phyloP scores from a whole-genome alignment of 2,113 vertebrate species.

The Acrocephalus arundinaceus region DNA sequence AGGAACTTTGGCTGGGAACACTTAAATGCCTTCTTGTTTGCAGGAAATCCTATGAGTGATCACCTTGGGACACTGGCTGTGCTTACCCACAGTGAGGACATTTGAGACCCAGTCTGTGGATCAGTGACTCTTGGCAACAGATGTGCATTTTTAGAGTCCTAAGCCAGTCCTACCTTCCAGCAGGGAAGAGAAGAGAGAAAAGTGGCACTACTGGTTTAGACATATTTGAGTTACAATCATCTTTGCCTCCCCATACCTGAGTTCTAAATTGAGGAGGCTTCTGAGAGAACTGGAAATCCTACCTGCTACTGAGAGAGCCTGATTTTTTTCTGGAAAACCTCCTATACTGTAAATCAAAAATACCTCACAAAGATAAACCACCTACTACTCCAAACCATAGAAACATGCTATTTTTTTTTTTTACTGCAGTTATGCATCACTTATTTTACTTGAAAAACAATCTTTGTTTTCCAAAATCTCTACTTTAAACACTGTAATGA shows the following conservation, averaged over 20 bases:
- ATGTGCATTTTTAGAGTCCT: not conserved
- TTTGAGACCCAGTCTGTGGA: not conserved
- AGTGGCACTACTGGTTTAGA: not conserved
- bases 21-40: not conserved
- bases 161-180: not conserved
- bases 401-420: not conserved
- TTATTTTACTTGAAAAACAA: not conserved
- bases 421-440: not conserved
- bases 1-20: not conserved
- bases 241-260: not conserved
- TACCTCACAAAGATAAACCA: fast-evolving
- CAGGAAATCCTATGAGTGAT: not conserved
- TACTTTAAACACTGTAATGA: not conserved
- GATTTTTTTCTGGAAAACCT: not conserved
- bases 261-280: not conserved
- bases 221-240: not conserved
- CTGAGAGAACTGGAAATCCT: not conserved
- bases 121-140: not conserved
- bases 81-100: not conserved
- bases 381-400: not conserved
- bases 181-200: not conserved
- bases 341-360: not conserved
- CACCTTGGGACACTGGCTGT: not conserved
- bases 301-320: not conserved
- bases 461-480: not conserved